These are phyloP conservation scores for Oreortyx pictus DNA, from an alignment of 2,797 vertebrate genomes.

Conservation along the genomic window DNA sequence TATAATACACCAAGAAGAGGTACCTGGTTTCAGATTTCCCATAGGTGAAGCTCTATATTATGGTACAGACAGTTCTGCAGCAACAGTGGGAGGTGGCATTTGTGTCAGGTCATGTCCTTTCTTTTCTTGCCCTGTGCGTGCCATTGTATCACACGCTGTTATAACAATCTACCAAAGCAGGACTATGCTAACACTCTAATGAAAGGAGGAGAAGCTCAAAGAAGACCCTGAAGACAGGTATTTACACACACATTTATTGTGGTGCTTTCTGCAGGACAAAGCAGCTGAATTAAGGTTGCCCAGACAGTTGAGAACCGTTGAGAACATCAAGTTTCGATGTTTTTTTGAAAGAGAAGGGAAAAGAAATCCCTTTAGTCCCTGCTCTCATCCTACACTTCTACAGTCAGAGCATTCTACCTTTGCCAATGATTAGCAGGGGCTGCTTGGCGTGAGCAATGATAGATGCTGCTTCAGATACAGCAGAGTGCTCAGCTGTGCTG, in stretches of 20 bases:
- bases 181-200: background rate
- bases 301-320: background rate
- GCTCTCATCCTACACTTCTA: background rate
- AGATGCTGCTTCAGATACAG: conserved; percentile 79
- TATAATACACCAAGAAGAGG: background rate
- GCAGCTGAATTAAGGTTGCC: background rate
- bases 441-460: conserved; percentile 83
- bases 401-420: conserved; percentile 82
- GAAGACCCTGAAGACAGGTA: background rate
- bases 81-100: background rate
- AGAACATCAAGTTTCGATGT: background rate
- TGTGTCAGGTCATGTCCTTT: background rate
- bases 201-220: background rate
- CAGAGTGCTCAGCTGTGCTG: conserved; percentile 80
- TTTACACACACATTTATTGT: background rate
- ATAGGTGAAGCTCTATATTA: background rate
- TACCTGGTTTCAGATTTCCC: background rate
- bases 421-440: conserved; percentile 92
- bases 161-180: background rate
- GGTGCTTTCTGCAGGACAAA: background rate
- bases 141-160: background rate
- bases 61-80: background rate
- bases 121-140: background rate
- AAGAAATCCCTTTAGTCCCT: background rate
- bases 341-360: background rate